phyloP scores from a whole-genome alignment of 2,888 invertebrate genomes.

The Lagria hirta region DNA sequence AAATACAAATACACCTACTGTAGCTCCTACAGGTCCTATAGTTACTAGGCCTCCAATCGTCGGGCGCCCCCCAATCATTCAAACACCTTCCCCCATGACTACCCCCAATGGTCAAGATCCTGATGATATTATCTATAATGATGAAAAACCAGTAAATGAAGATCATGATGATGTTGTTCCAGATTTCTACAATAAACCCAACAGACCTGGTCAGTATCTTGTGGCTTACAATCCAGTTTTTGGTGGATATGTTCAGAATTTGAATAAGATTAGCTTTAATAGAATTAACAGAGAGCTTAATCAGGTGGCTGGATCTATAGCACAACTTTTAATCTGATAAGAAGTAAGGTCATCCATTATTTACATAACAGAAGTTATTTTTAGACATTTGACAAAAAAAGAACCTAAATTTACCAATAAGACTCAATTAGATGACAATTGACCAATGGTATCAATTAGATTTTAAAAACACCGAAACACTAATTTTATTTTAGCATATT shows the following conservation, averaged over 20 bases:
- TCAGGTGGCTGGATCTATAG: constrained; percentile 7
- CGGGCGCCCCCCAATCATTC: not conserved
- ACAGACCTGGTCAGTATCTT: constrained; percentile 35
- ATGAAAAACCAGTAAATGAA: constrained; percentile 44
- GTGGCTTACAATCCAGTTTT: constrained; percentile 30
- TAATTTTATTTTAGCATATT: too few relatives aligned
- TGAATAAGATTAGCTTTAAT: constrained; percentile 21
- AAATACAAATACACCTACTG: not conserved
- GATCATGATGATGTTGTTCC: constrained; percentile 38
- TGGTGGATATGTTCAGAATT: constrained; percentile 25
- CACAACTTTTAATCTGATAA: constrained; percentile 15
- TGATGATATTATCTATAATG: constrained; percentile 43
- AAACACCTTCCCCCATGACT: constrained; percentile 1
- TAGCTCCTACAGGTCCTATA: not conserved
- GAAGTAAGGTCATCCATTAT: too few relatives aligned
- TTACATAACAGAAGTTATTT: too few relatives aligned
- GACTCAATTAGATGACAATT: too few relatives aligned
- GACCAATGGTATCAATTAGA: too few relatives aligned
- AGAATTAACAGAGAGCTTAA: constrained; percentile 19
- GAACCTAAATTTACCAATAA: too few relatives aligned
- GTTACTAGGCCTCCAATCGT: constrained; percentile 1
- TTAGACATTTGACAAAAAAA: too few relatives aligned
- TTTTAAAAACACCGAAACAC: too few relatives aligned
- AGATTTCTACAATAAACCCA: constrained; percentile 32
- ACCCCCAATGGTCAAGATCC: constrained; percentile 30